Evolutionary conservation across 2,113 vertebrate genomes (phyloP).

Genomic region (Aythya baeri): DNA sequence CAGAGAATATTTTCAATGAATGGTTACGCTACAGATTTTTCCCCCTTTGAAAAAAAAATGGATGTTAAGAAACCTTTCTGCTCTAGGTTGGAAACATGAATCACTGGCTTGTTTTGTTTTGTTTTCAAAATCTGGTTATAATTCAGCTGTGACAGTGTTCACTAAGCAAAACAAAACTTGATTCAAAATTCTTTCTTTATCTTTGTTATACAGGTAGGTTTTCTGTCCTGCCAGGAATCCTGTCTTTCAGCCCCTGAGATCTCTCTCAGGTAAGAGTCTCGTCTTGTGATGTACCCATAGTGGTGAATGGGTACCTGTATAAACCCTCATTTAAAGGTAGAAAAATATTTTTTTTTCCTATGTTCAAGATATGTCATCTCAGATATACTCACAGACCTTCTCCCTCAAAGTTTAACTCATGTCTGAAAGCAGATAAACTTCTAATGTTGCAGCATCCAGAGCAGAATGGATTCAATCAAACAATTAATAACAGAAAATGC

Average conservation of each 20-base stretch:
- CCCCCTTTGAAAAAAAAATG: background rate
- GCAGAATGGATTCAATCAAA: background rate
- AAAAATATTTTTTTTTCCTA: background rate
- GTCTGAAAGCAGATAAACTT: background rate
- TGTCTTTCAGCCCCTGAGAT: background rate
- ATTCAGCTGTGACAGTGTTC: background rate
- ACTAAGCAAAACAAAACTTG: background rate
- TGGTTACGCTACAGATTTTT: background rate
- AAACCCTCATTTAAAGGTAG: background rate
- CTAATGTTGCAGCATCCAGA: background rate
- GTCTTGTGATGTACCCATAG: background rate
- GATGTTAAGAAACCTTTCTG: background rate
- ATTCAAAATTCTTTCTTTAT: background rate
- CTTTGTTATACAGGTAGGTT: background rate
- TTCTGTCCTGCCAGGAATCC: background rate
- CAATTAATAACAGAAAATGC: background rate
- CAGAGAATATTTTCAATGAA: slow-evolving; percentile 25
- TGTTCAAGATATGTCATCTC: accelerated
- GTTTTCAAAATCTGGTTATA: background rate
- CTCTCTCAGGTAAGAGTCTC: background rate
- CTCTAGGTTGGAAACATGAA: background rate
- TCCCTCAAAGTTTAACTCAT: background rate
- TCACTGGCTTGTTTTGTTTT: background rate
- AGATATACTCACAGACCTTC: background rate
- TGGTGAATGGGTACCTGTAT: background rate